Percentiles rank a stretch among this genome's conserved stretches.
These are phyloP conservation scores for Acanthurus lineatus DNA, from an alignment of 2,797 vertebrate species.

Conservation along the genomic window DNA sequence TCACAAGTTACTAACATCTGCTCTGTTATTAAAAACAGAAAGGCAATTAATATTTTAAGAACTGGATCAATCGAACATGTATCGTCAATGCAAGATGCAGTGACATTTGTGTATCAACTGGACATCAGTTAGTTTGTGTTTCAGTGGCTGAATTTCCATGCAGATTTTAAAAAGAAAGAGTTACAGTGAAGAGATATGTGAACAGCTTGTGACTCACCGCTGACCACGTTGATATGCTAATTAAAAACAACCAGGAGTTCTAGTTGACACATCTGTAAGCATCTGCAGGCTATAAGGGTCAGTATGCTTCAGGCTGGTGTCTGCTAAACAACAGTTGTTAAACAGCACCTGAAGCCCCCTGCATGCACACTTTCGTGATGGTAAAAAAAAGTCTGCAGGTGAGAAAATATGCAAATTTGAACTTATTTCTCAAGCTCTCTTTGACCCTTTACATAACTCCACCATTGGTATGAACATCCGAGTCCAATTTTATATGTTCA, in stretches of 20 bases:
- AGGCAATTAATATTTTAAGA: conserved; percentile 29
- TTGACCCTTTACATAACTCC: neutral
- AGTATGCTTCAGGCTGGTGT: neutral
- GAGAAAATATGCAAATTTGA: neutral
- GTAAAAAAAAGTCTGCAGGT: neutral
- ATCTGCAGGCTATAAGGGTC: neutral
- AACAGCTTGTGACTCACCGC: conserved; percentile 9
- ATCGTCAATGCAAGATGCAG: conserved; percentile 14
- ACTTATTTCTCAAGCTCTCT: neutral
- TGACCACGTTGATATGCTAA: conserved; percentile 5
- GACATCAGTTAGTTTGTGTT: neutral
- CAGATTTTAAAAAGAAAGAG: neutral
- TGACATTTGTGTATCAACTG: neutral
- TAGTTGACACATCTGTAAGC: neutral
- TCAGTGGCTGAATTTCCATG: neutral
- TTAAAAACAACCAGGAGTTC: conserved; percentile 3
- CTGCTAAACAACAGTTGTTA: neutral
- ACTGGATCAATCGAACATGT: conserved; percentile 7
- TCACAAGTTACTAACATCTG: conserved; percentile 13
- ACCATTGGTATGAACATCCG: no score
- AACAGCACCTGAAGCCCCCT: neutral
- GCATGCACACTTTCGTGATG: neutral
- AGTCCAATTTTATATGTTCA: no score
- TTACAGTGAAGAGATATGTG: neutral
- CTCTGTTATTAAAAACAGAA: conserved; percentile 37